Conservation (phyloP, 2,113 vertebrate genomes). For the Condylura cristata region DNA sequence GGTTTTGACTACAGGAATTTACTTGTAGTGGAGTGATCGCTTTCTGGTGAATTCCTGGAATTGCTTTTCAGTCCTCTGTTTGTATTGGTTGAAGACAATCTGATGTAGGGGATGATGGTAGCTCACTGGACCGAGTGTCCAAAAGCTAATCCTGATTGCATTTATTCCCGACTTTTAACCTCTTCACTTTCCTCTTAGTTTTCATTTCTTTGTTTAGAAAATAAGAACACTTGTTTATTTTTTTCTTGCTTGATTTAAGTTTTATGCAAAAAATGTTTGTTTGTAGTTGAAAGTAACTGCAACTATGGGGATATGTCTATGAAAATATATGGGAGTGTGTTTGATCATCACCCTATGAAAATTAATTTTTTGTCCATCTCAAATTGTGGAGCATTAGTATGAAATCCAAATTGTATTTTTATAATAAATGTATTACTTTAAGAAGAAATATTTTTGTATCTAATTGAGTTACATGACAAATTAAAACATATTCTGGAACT, state of each 20-base stretch:
- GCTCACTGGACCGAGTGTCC: neutral
- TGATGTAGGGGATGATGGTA: neutral
- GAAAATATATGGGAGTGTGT: neutral
- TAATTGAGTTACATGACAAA: neutral
- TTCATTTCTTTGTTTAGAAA: neutral
- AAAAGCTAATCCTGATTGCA: neutral
- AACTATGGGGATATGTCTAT: neutral
- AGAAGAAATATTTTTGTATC: constrained; percentile 8
- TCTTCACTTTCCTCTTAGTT: neutral
- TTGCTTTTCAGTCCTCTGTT: neutral
- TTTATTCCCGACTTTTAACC: neutral
- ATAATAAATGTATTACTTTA: constrained; percentile 1
- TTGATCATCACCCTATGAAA: neutral
- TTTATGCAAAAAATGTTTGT: neutral
- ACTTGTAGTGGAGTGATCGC: neutral
- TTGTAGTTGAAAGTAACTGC: neutral
- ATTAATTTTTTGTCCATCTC: neutral
- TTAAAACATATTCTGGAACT: neutral
- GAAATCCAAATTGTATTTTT: constrained; percentile 17
- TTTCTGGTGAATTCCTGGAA: neutral
- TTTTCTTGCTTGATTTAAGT: neutral
- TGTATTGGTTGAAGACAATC: neutral
- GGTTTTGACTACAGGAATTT: neutral
- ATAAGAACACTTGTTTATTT: neutral
- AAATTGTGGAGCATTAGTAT: neutral